Evolutionary conservation across 2,888 invertebrate genomes (phyloP), one percentile per base, ranked within the genome.

Genomic region (Itoplectis maculator): DNA sequence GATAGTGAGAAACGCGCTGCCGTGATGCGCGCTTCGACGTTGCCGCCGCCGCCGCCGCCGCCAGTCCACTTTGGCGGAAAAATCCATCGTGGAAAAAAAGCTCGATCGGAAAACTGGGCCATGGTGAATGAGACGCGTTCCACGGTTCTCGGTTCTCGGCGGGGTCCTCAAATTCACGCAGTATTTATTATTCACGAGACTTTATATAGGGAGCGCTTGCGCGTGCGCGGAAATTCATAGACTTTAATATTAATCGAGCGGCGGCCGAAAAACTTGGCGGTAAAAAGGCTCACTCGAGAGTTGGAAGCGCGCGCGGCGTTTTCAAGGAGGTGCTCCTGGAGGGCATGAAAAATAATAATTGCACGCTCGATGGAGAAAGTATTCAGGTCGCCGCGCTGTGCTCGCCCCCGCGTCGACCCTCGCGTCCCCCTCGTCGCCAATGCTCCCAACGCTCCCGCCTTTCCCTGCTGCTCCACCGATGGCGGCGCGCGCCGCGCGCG

Each of bases 191-290:
- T 75, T 75, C 75, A 59, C 65, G 35, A 70, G 56, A 18, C 40
- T 37, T 81, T 70, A 23, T 51, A 15, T 18, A 15, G 11, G 49
- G 54, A 66, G 70, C 29, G n/a, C n/a, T n/a, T n/a, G n/a, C n/a
- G n/a, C n/a, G n/a, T n/a, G n/a, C n/a, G 3, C 40, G 37, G 76
- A 81, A 81, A 81, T 81, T 74, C 65, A 76, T 81, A 42, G 56
- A 75, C 49, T 61, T 70, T 47, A 59, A 49, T 66, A 54, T 82
- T 73, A 66, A 82, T 70, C 78, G 74, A 74, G 69, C 18, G 65
- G 20, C 20, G 69, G 42, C 18, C 45, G 15, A 70, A 73, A 70
- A 61, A 40, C 18, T 61, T 37, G 37, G 18, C 37, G 61, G 37
- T 11, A 61, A 61, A 59, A 61, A 37, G 61, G 40, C 37, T 18